phyloP scores from a whole-genome alignment of 2,888 invertebrate genomes.

The Hydriomena furcata region DNA sequence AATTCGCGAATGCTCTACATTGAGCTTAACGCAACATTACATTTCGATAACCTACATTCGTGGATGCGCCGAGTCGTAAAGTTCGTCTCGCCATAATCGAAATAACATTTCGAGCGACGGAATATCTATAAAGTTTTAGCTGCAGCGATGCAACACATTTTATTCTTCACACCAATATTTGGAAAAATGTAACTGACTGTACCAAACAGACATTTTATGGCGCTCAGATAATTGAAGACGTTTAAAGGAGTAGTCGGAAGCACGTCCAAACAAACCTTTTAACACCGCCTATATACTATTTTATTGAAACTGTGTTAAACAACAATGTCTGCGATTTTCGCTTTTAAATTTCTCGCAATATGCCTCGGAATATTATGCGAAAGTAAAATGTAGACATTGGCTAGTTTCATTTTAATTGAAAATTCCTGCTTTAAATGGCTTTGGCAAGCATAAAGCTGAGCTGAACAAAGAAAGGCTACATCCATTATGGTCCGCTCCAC shows the following conservation, averaged over 20 bases:
- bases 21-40: conserved; percentile 25
- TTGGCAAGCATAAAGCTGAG: conserved; percentile 24
- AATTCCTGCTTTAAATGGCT: conserved; percentile 23
- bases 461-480: conserved; percentile 31
- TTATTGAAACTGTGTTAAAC: no score
- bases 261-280: no score
- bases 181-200: background rate
- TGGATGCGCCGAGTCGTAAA: conserved; percentile 26
- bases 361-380: background rate
- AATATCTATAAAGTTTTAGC: conserved; percentile 22
- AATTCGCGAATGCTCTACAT: conserved; percentile 15
- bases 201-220: no score
- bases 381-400: conserved; percentile 9
- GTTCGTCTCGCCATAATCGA: conserved; percentile 27
- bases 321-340: no score
- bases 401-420: conserved; percentile 23
- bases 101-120: conserved; percentile 25
- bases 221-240: no score
- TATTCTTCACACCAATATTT: conserved; percentile 10
- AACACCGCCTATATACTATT: no score
- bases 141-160: conserved; percentile 8
- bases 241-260: no score
- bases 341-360: background rate
- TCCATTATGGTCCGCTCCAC: conserved; percentile 29
- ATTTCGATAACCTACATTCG: conserved; percentile 29